phyloP scores from a whole-genome alignment of 2,888 invertebrate species.

The Vandiemenella viatica region DNA sequence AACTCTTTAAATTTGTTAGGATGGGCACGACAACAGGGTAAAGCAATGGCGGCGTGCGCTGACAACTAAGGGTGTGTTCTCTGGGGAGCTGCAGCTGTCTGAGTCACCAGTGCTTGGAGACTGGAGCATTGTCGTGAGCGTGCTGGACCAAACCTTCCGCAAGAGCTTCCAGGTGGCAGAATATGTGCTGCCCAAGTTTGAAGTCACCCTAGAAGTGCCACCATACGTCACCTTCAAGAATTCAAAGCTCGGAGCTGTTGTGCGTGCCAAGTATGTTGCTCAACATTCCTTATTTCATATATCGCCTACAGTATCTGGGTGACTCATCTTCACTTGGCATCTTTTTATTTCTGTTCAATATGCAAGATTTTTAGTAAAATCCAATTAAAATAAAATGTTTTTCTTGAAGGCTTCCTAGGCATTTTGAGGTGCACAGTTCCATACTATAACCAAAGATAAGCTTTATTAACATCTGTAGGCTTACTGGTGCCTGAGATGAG shows the following conservation, averaged over 20 bases:
- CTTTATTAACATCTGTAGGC: too few species aligned
- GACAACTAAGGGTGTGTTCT: constrained; percentile 57
- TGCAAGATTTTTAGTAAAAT: too few species aligned
- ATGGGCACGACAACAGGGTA: constrained; percentile 61
- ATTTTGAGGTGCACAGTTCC: too few species aligned
- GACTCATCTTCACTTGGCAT: neutral
- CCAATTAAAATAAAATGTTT: too few species aligned
- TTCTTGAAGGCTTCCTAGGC: too few species aligned
- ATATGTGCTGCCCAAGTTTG: constrained; percentile 86
- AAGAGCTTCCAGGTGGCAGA: constrained; percentile 72
- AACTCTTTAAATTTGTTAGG: too few species aligned
- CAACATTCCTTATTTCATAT: too few species aligned
- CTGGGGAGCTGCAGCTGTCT: constrained; percentile 60
- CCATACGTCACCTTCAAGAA: constrained; percentile 70
- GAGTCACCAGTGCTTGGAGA: constrained; percentile 71
- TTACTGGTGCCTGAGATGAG: too few species aligned
- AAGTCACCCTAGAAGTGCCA: constrained; percentile 69
- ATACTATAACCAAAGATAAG: too few species aligned
- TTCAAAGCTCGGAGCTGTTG: constrained; percentile 57
- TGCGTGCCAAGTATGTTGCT: constrained; percentile 71
- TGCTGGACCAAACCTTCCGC: constrained; percentile 47
- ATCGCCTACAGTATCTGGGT: neutral
- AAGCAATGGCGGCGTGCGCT: constrained; percentile 59
- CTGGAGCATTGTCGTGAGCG: constrained; percentile 64
- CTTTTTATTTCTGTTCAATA: too few species aligned